These are phyloP conservation scores for Halichoeres trimaculatus DNA, from an alignment of 2,113 vertebrate species.

Conservation along the genomic window DNA sequence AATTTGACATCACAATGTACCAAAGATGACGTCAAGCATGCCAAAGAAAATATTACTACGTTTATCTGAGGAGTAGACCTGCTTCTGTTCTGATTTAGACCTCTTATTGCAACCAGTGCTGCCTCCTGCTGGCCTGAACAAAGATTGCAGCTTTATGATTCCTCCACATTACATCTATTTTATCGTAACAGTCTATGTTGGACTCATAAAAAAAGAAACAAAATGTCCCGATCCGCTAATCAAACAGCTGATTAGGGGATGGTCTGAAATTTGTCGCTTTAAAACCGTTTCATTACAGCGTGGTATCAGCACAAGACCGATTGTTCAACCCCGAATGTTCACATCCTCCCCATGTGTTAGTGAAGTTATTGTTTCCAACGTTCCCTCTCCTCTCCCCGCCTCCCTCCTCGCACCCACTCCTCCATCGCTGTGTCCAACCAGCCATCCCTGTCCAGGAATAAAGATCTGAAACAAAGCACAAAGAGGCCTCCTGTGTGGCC, in stretches of 20 bases:
- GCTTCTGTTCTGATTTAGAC: no score
- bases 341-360: slow-evolving; percentile 8
- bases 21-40: no score
- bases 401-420: slow-evolving; percentile 18
- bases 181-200: no score
- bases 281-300: not conserved
- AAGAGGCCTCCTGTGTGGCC: slow-evolving; percentile 56
- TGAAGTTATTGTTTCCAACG: slow-evolving; percentile 21
- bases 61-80: no score
- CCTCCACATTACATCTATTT: no score
- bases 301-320: not conserved
- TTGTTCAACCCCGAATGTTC: slow-evolving; percentile 1
- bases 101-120: no score
- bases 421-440: slow-evolving; percentile 36
- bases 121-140: no score
- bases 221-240: not conserved
- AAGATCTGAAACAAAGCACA: slow-evolving; percentile 64
- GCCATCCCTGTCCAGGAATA: slow-evolving; percentile 51
- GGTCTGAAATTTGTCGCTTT: not conserved
- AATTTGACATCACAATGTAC: no score
- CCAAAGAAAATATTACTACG: no score
- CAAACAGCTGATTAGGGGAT: not conserved
- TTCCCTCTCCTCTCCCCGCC: slow-evolving; percentile 3
- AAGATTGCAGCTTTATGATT: no score
- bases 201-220: no score